phyloP scores from a whole-genome alignment of 2,113 vertebrate species.

The Clarias macrocephalus region DNA sequence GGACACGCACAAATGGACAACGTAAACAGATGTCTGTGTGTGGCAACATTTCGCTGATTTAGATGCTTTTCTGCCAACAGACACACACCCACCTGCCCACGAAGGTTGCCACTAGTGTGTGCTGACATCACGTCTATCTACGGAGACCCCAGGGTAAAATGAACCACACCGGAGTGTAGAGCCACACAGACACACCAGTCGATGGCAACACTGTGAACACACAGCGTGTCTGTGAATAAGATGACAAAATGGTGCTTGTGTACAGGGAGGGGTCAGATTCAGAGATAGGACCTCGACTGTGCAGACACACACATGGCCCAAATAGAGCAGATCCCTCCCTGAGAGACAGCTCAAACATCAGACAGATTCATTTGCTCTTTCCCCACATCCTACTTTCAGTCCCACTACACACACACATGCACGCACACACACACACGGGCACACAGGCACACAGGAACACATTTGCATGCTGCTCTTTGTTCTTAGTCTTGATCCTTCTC shows the following conservation, averaged over 20 bases:
- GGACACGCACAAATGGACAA: background rate
- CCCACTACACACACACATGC: conserved; percentile 49
- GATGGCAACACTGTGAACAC: background rate
- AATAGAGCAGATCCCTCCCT: conserved; percentile 23
- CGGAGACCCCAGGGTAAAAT: conserved; percentile 37
- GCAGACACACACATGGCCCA: conserved; percentile 16
- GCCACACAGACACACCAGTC: background rate
- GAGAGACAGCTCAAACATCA: conserved; percentile 30
- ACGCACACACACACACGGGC: conserved; percentile 42
- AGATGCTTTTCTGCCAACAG: conserved; percentile 11
- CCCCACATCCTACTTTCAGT: conserved; percentile 52
- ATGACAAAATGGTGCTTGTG: conserved; percentile 14
- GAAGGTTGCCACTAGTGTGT: conserved; percentile 23
- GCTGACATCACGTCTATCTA: conserved; percentile 20
- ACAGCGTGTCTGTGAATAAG: background rate
- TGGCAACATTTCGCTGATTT: conserved; percentile 1
- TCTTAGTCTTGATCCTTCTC: conserved; percentile 60
- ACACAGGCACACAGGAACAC: conserved; percentile 38
- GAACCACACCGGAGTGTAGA: background rate
- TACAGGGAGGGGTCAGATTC: background rate
- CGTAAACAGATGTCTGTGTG: conserved; percentile 19
- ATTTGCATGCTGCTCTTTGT: conserved; percentile 60
- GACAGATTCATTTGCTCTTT: conserved; percentile 33
- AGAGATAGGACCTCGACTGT: background rate
- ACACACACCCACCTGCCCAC: conserved; percentile 37